Evolutionary conservation across 2,113 vertebrate species (phyloP).

Genomic region (Rynchops niger): DNA sequence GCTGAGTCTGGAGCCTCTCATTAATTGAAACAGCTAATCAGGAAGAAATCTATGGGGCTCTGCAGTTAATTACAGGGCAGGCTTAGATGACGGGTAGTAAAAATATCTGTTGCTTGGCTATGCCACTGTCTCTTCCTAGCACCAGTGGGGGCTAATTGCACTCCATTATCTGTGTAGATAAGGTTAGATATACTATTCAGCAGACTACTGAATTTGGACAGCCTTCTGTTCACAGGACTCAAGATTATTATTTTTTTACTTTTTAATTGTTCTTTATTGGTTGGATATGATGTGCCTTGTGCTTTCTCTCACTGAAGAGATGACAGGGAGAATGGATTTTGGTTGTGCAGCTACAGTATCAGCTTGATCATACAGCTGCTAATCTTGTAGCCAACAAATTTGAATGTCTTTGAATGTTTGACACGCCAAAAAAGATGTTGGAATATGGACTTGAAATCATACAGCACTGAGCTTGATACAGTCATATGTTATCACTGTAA

Average conservation of each 20-base stretch:
- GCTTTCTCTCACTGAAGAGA: not conserved
- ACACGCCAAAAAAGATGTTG: not conserved
- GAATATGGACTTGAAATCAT: not conserved
- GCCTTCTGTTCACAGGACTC: not conserved
- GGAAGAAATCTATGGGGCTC: conserved; percentile 13
- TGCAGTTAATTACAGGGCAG: conserved; percentile 33
- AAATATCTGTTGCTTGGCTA: not conserved
- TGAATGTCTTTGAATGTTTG: not conserved
- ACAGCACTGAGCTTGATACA: not conserved
- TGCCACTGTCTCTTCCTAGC: not conserved
- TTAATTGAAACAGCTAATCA: conserved; percentile 21
- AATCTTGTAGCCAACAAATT: not conserved
- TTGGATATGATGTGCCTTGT: not conserved
- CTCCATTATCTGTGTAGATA: not conserved
- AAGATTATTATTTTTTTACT: not conserved
- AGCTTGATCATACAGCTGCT: not conserved
- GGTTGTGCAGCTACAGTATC: not conserved
- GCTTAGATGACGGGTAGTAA: conserved; percentile 7
- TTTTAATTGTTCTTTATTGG: not conserved
- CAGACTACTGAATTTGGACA: not conserved
- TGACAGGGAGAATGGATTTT: not conserved
- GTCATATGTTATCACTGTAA: not conserved
- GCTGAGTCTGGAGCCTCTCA: not conserved
- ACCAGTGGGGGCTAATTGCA: not conserved
- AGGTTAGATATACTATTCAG: not conserved